Percentiles rank a stretch among this genome's conserved stretches.
Conservation (phyloP, 2,113 vertebrate genomes). For the Thryonomys swinderianus region DNA sequence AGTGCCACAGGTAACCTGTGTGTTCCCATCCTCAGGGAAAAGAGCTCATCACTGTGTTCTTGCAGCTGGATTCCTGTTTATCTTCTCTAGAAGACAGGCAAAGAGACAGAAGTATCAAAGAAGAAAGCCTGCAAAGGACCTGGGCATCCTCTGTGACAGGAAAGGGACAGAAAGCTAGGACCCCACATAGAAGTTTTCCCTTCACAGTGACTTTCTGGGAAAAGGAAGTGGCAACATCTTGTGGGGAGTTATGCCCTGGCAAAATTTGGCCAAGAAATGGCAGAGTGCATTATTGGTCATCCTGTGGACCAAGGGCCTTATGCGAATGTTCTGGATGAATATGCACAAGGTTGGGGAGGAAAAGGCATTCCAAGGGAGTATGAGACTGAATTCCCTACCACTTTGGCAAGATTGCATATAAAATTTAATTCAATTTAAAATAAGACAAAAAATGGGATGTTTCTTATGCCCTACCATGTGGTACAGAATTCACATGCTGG, state of each 20-base stretch:
- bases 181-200: background rate
- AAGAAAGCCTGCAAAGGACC: background rate
- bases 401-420: background rate
- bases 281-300: background rate
- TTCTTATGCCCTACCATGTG: background rate
- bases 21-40: background rate
- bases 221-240: background rate
- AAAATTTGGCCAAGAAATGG: background rate
- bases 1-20: background rate
- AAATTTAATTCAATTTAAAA: constrained; percentile 42
- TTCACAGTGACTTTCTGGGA: background rate
- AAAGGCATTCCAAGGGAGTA: background rate
- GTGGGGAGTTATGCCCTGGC: background rate
- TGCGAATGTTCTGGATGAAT: background rate
- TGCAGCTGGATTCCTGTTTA: background rate
- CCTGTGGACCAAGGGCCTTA: background rate
- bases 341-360: background rate
- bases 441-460: constrained; percentile 2
- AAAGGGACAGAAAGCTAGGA: background rate
- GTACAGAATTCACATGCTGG: background rate
- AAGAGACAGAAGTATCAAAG: background rate
- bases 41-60: background rate
- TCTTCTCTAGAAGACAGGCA: background rate
- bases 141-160: background rate
- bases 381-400: background rate